phyloP scores from a whole-genome alignment of 2,797 vertebrate species.

The Channa striata region DNA sequence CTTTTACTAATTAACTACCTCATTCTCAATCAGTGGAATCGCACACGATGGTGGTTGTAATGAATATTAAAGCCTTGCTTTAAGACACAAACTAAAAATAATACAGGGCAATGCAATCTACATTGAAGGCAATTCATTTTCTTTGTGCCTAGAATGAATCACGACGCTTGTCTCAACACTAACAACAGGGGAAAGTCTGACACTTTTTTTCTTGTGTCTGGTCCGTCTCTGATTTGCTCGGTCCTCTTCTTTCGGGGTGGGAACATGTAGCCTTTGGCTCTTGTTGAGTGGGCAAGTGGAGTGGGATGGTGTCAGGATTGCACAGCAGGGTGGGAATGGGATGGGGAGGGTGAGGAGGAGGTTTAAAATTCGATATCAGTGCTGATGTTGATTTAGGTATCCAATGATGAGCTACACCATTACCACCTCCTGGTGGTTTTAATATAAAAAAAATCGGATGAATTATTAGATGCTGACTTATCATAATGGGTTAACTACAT shows the following conservation, averaged over 20 bases:
- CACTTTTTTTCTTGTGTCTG: constrained; percentile 17
- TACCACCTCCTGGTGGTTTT: too few species aligned
- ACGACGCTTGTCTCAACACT: constrained; percentile 10
- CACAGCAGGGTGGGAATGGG: constrained; percentile 8
- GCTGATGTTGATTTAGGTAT: constrained; percentile 11
- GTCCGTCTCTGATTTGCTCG: constrained; percentile 25
- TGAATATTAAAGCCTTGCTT: not conserved
- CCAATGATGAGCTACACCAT: too few species aligned
- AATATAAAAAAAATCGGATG: too few species aligned
- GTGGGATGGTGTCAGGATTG: constrained; percentile 24
- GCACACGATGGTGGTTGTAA: too few species aligned
- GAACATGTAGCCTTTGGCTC: constrained; percentile 10
- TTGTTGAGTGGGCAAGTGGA: constrained; percentile 36
- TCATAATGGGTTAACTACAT: too few species aligned
- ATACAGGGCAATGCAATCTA: not conserved
- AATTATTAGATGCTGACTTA: too few species aligned
- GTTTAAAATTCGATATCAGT: constrained; percentile 1
- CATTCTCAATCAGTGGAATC: not conserved
- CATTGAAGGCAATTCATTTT: not conserved
- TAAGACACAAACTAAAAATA: not conserved
- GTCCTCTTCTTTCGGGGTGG: constrained; percentile 16
- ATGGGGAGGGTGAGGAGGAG: constrained; percentile 1
- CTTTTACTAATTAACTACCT: not conserved
- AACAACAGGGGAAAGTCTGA: constrained; percentile 36
- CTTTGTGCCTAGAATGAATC: constrained; percentile 38